Evolutionary conservation across 2,797 vertebrate species (phyloP).

Genomic region (Poeciliopsis gracilis): DNA sequence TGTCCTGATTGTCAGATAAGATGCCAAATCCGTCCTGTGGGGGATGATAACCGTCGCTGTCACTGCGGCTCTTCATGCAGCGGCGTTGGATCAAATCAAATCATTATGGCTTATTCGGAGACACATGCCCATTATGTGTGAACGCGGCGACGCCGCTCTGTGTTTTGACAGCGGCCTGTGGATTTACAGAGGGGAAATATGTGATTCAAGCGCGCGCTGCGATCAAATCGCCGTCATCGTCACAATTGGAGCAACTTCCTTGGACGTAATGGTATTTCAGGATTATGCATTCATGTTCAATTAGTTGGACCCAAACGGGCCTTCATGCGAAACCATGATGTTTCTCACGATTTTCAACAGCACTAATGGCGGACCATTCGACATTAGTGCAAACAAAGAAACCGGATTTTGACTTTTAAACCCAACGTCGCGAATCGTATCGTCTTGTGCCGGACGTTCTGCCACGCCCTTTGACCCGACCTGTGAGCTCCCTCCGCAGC

Average conservation of each 20-base stretch:
- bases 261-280: neutral
- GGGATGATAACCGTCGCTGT: conserved; percentile 65
- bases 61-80: conserved; percentile 52
- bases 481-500: neutral
- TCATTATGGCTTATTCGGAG: conserved; percentile 44
- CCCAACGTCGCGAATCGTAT: neutral
- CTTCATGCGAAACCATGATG: neutral
- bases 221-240: neutral
- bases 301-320: neutral
- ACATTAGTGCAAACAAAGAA: neutral
- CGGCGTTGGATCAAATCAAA: conserved; percentile 61
- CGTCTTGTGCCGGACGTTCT: neutral
- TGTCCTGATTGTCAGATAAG: conserved; percentile 77
- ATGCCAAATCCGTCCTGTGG: conserved; percentile 64
- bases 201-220: neutral
- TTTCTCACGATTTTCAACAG: neutral
- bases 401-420: neutral
- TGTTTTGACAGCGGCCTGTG: conserved; percentile 5
- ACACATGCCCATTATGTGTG: conserved; percentile 12
- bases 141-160: conserved; percentile 19
- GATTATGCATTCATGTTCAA: neutral
- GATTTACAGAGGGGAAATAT: conserved; percentile 10
- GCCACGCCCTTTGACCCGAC: neutral
- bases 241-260: neutral
- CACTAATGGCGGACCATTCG: neutral